A percentile compares a stretch with the other conserved stretches of the same genome.
These are phyloP conservation scores for Pseudolaguvia tuberculata DNA, from an alignment of 2,113 vertebrate genomes.

Conservation along the genomic window DNA sequence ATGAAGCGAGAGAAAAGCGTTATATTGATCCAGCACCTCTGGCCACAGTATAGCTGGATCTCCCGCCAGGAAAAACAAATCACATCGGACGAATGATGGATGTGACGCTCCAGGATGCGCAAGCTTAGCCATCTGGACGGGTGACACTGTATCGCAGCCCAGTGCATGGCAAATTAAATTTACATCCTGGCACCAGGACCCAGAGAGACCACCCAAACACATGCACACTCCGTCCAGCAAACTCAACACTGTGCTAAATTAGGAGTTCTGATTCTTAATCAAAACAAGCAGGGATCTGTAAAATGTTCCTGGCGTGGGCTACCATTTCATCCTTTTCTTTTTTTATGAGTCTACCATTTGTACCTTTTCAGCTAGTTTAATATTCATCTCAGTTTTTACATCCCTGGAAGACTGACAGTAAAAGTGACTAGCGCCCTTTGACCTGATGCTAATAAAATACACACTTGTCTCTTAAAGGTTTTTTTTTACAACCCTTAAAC, in stretches of 20 bases:
- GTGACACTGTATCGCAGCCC: slow-evolving; percentile 67
- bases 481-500: background rate
- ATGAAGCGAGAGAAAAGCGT: slow-evolving; percentile 31
- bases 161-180: slow-evolving; percentile 71
- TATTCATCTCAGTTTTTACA: background rate
- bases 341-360: background rate
- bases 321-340: background rate
- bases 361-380: background rate
- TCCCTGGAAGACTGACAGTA: background rate
- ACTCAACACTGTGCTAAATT: background rate
- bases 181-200: slow-evolving; percentile 62
- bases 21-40: slow-evolving; percentile 68
- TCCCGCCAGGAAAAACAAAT: slow-evolving; percentile 71
- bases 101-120: slow-evolving; percentile 68
- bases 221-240: background rate
- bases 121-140: slow-evolving; percentile 68
- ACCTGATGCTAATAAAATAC: background rate
- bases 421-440: too few relatives aligned
- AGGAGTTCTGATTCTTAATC: background rate
- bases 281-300: background rate
- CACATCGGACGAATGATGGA: slow-evolving; percentile 74
- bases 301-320: too few relatives aligned
- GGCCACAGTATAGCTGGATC: slow-evolving; percentile 65
- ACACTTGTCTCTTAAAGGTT: background rate
- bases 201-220: slow-evolving; percentile 44